Evolutionary conservation across 2,888 invertebrate species (phyloP), one percentile per base, ranked within the genome.

Genomic region (Micoletzkya japonica): DNA sequence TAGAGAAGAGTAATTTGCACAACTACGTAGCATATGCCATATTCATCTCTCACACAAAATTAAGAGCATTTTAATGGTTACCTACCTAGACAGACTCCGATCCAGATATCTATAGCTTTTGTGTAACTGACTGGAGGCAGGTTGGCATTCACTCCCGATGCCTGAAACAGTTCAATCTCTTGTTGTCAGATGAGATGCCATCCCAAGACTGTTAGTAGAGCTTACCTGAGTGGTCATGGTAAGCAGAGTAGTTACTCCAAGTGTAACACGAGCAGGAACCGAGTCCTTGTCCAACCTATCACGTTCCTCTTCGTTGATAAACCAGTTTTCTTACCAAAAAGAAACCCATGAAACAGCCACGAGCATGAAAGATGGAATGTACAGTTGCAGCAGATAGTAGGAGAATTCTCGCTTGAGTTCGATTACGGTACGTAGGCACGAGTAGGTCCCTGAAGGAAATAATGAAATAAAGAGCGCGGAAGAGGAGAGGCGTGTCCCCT

Each of bases 291-390:
- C 82, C 59, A 82, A 75, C 68, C 68, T 68, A 76, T 74, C 77
- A 32, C 17, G 14, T 54, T 54, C 26, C 7, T 54, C 7, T 24
- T 54, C 17, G 7, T 7, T 24, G 24, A n/a, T 54, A n/a, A 54
- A 20, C 7, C 54, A 54, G 10, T 14, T 54, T 24, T 54, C 50
- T 4, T 1, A 66, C 60, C 56, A 68, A 34, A 70, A 63, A 4
- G 63, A 67, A 6, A 72, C 72, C 72, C 72, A 72, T 0, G 72
- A 73, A 6, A 76, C 74, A 14, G 70, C 94, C 87, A 95, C 94
- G 87, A 95, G 89, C 94, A 95, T 95, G 89, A 73, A 73, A 90
- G 95, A 95, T 68, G 95, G 95, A 86, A 96, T 94, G 90, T 96
- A 96, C 89, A 96, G 95, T 90, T 96, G 96, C 4, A 78, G 71